These are phyloP conservation scores for Bicyclus anynana DNA, from an alignment of 1,140 invertebrate species.

Conservation along the genomic window DNA sequence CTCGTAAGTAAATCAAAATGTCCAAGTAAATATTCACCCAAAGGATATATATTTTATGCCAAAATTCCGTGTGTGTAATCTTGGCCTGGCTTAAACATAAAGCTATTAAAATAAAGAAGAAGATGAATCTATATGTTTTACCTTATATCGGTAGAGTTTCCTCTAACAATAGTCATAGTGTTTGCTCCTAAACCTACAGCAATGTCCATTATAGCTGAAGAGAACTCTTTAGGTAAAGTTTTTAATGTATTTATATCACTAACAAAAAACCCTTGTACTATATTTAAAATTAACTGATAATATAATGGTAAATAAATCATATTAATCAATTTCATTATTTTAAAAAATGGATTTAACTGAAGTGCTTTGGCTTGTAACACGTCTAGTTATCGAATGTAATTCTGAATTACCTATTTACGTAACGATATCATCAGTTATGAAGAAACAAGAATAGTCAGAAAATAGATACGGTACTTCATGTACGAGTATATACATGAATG, in stretches of 20 bases:
- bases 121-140: constrained; percentile 17
- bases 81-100: too few species aligned
- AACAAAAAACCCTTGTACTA: constrained; percentile 15
- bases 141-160: constrained; percentile 57
- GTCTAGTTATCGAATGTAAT: constrained; percentile 1
- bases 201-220: constrained; percentile 53
- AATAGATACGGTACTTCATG: background rate
- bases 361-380: background rate
- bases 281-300: background rate
- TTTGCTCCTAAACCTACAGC: constrained; percentile 48
- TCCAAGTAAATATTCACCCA: too few species aligned
- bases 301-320: background rate
- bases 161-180: constrained; percentile 53
- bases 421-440: constrained; percentile 1
- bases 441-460: background rate
- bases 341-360: background rate
- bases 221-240: constrained; percentile 45
- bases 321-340: too few species aligned
- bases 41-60: too few species aligned
- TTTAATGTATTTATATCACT: constrained; percentile 34
- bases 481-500: too few species aligned
- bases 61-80: too few species aligned
- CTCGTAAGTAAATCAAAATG: too few species aligned
- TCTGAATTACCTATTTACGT: constrained; percentile 14
- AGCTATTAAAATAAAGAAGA: too few species aligned